Conservation (phyloP, 2,888 invertebrate genomes). For the Deroplatys truncata region DNA sequence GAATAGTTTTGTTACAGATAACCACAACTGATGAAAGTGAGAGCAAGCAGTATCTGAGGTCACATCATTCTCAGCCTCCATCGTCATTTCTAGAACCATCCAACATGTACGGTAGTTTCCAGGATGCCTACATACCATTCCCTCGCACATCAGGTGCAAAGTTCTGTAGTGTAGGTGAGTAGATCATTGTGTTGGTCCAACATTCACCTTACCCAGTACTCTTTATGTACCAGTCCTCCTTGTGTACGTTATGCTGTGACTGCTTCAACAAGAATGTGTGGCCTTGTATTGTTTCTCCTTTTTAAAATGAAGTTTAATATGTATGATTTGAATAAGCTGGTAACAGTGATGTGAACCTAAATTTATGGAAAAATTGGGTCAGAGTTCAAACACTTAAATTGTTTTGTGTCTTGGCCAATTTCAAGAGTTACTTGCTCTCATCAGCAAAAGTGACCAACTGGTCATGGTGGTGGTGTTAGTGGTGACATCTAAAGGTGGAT, state of each 20-base stretch:
- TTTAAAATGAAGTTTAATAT: too few relatives aligned
- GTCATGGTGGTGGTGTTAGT: too few relatives aligned
- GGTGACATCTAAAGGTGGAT: too few relatives aligned
- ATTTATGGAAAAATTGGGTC: too few relatives aligned
- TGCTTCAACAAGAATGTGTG: neutral
- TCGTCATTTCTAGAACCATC: slow-evolving; percentile 37
- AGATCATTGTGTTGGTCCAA: neutral
- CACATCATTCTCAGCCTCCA: slow-evolving; percentile 19
- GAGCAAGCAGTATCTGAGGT: slow-evolving; percentile 37
- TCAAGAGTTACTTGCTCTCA: too few relatives aligned
- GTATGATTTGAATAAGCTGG: too few relatives aligned
- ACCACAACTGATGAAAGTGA: slow-evolving; percentile 43
- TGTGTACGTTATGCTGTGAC: neutral
- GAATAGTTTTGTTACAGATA: slow-evolving; percentile 34
- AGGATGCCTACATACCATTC: slow-evolving; percentile 85
- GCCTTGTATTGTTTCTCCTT: too few relatives aligned
- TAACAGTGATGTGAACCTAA: too few relatives aligned
- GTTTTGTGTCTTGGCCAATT: too few relatives aligned
- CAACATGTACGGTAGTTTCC: slow-evolving; percentile 45
- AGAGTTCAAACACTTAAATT: too few relatives aligned
- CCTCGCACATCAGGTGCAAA: slow-evolving; percentile 90
- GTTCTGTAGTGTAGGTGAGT: slow-evolving; percentile 78
- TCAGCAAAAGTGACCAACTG: too few relatives aligned
- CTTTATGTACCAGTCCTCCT: neutral
- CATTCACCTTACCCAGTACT: too few relatives aligned